phyloP scores from a whole-genome alignment of 2,888 invertebrate species.

The Lissonota sp. region DNA sequence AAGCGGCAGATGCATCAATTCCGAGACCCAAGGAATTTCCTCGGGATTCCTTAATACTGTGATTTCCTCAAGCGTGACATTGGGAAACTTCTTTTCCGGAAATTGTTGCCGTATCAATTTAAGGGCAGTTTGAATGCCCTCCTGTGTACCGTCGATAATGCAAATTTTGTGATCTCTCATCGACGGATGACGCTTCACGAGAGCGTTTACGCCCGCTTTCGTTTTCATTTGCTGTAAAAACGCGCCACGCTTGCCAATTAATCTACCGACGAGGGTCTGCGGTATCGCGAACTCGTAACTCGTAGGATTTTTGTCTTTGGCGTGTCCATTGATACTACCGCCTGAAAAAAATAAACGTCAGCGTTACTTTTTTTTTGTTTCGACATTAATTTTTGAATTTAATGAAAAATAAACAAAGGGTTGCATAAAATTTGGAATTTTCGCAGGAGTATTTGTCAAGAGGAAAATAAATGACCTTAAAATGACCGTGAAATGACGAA shows the following conservation, averaged over 20 bases:
- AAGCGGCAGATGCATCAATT: slow-evolving; percentile 89
- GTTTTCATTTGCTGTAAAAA: slow-evolving; percentile 93
- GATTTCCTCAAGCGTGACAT: slow-evolving; percentile 89
- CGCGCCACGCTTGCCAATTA: slow-evolving; percentile 93
- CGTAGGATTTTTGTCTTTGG: slow-evolving; percentile 77
- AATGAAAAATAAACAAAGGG: neutral
- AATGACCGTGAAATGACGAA: no score
- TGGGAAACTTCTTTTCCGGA: slow-evolving; percentile 92
- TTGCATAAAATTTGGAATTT: neutral
- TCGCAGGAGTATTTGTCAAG: no score
- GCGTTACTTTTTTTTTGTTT: slow-evolving; percentile 1
- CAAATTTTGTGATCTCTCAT: slow-evolving; percentile 92
- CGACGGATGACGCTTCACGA: slow-evolving; percentile 91
- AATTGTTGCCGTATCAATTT: slow-evolving; percentile 94
- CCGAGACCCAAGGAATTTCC: slow-evolving; percentile 72
- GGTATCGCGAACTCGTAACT: slow-evolving; percentile 91
- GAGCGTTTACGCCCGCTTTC: slow-evolving; percentile 91
- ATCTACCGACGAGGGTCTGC: slow-evolving; percentile 91
- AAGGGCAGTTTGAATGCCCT: slow-evolving; percentile 92
- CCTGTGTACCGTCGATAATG: slow-evolving; percentile 92
- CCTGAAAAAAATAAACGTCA: slow-evolving; percentile 70
- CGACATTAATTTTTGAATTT: no score
- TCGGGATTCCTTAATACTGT: slow-evolving; percentile 72
- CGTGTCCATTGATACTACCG: slow-evolving; percentile 80
- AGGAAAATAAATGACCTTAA: no score